A percentile compares a stretch with the other conserved stretches of the same genome.
Evolutionary conservation across 2,113 vertebrate species (phyloP).

Genomic region (Grallaria varia): DNA sequence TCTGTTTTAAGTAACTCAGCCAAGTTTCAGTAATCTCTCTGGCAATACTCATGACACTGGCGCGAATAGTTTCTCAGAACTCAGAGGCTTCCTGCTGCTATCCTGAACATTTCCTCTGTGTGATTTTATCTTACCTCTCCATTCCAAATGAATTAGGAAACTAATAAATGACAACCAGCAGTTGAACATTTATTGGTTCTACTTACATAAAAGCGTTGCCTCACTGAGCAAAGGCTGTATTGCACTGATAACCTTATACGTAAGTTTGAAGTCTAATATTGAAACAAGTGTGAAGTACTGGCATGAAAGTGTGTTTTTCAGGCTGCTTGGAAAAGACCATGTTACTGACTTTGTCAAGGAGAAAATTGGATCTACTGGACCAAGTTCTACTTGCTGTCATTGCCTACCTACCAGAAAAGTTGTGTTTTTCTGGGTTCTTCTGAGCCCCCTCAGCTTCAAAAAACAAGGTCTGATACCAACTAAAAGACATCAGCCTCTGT

Average conservation of each 20-base stretch:
- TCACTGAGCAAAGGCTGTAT: neutral
- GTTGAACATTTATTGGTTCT: neutral
- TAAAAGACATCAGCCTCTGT: neutral
- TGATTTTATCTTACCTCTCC: neutral
- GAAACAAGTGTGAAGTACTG: neutral
- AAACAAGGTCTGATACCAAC: neutral
- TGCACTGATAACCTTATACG: neutral
- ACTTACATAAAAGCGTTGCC: neutral
- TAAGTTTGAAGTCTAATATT: neutral
- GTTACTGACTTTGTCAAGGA: neutral
- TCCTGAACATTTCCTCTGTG: neutral
- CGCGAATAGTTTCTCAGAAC: neutral
- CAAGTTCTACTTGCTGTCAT: neutral
- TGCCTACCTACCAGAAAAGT: neutral
- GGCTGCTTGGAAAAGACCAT: neutral
- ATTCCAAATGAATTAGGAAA: neutral
- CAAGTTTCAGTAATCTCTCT: neutral
- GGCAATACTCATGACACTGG: neutral
- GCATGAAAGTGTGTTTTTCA: neutral
- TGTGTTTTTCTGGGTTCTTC: neutral
- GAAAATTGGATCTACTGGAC: neutral
- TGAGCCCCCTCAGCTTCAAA: neutral
- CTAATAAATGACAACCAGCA: neutral
- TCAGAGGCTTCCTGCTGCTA: neutral
- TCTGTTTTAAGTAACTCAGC: neutral